Conservation (phyloP, 2,797 vertebrate genomes). For the Macropodus opercularis region DNA sequence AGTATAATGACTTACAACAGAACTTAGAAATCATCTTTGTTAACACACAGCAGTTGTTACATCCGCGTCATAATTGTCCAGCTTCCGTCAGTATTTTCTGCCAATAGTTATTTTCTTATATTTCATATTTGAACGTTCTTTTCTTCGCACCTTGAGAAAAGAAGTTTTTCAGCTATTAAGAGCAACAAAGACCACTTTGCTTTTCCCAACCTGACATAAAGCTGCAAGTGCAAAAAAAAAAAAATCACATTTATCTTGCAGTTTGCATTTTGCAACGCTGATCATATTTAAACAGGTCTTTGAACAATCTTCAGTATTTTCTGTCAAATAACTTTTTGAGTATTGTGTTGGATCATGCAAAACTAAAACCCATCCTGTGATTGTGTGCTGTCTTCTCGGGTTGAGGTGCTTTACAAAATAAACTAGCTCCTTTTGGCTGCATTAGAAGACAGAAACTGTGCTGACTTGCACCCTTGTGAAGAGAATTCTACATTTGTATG, state of each 20-base stretch:
- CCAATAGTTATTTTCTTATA: constrained; percentile 47
- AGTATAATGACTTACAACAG: constrained; percentile 47
- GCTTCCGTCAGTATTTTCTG: constrained; percentile 39
- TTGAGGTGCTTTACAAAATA: constrained; percentile 80
- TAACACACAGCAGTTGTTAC: constrained; percentile 25
- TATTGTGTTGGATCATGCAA: constrained; percentile 82
- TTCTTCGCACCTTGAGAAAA: constrained; percentile 51
- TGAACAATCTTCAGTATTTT: constrained; percentile 76
- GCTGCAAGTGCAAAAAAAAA: constrained; percentile 66
- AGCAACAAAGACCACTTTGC: constrained; percentile 61
- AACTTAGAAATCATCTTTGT: constrained; percentile 43
- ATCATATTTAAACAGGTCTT: constrained; percentile 80
- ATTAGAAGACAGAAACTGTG: constrained; percentile 82
- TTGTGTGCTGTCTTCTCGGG: constrained; percentile 76
- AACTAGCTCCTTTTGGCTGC: constrained; percentile 76
- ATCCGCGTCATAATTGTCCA: constrained; percentile 52
- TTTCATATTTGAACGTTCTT: constrained; percentile 50
- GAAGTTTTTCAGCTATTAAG: constrained; percentile 58
- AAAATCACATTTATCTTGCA: constrained; percentile 68
- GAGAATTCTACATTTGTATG: constrained; percentile 85
- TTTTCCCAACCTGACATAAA: constrained; percentile 61
- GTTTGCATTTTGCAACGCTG: constrained; percentile 78
- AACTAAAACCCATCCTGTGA: constrained; percentile 77
- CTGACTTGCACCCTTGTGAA: constrained; percentile 81
- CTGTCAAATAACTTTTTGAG: constrained; percentile 78